Evolutionary conservation across 2,888 invertebrate species (phyloP), one percentile per base, ranked within the genome.

Genomic region (Spisula subtruncata): DNA sequence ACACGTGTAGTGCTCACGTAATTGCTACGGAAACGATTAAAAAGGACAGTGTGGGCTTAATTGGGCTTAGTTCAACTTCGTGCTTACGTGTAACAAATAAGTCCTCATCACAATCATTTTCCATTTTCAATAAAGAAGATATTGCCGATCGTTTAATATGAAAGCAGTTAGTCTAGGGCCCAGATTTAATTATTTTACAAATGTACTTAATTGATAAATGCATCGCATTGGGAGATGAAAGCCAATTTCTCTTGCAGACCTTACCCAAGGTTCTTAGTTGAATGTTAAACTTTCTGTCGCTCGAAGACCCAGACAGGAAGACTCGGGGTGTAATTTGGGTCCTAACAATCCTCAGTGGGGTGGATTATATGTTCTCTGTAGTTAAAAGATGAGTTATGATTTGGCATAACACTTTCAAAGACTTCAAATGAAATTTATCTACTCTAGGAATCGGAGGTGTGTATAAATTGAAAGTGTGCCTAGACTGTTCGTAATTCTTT

Each of bases 401-500:
- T 12, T 12, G 25, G 20, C 29, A 35, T 71, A 32, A 18, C 1
- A 75, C 75, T 75, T 75, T 75, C 75, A 75, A 75, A 75, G 18
- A 18, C 75, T 75, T 75, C 75, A 75, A 75, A 75, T 75, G 71
- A 32, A 35, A 10, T 4, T 75, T 32, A 71, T 71, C 32, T 16
- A 10, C 32, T 1, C 32, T 32, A 32, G 32, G 6, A 66, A 66
- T 66, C 60, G 10, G 25, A 25, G 25, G 18, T 32, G 29, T 71
- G 29, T 32, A 32, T 71, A 71, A 71, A 75, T 75, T 35, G 75
- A 75, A 75, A 75, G 75, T 75, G 75, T 16, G 35, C 75, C 32
- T 18, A 10, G 18, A 35, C 35, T 16, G 0, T 16, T 8, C 5
- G 18, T 35, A 66, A 75, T 32, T 35, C 32, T 35, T 60, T 60